These are phyloP conservation scores for Cygnus atratus DNA, from an alignment of 2,113 vertebrate genomes.

Conservation along the genomic window DNA sequence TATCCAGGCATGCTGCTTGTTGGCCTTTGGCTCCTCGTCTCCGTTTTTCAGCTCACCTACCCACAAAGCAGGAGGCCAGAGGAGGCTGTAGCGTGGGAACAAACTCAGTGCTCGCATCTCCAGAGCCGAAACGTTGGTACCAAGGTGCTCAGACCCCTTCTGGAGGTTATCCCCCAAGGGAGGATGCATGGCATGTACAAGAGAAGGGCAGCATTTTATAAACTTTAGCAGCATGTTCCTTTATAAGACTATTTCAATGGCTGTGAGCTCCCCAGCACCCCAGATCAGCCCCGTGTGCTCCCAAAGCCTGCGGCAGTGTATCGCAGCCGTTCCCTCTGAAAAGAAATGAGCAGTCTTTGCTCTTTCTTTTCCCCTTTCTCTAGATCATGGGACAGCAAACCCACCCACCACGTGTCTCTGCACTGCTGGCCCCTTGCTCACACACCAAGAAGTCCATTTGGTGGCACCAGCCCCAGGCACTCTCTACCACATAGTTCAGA, in stretches of 20 bases:
- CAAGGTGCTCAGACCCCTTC: background rate
- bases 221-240: background rate
- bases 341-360: too few relatives aligned
- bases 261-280: background rate
- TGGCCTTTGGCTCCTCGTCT: background rate
- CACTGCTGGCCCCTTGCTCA: background rate
- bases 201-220: background rate
- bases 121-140: background rate
- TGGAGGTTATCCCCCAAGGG: background rate
- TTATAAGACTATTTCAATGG: background rate
- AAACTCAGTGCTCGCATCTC: background rate
- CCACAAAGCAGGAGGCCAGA: background rate
- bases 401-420: background rate
- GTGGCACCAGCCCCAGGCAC: background rate
- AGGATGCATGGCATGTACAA: background rate
- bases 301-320: background rate
- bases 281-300: fast-evolving
- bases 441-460: background rate
- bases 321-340: fast-evolving
- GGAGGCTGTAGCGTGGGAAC: background rate
- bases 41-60: background rate
- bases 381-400: background rate
- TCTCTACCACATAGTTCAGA: background rate
- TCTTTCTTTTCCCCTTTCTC: background rate
- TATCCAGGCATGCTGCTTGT: too few relatives aligned